These are phyloP conservation scores for Carettochelys insculpta DNA, from an alignment of 2,113 vertebrate genomes.

Conservation along the genomic window DNA sequence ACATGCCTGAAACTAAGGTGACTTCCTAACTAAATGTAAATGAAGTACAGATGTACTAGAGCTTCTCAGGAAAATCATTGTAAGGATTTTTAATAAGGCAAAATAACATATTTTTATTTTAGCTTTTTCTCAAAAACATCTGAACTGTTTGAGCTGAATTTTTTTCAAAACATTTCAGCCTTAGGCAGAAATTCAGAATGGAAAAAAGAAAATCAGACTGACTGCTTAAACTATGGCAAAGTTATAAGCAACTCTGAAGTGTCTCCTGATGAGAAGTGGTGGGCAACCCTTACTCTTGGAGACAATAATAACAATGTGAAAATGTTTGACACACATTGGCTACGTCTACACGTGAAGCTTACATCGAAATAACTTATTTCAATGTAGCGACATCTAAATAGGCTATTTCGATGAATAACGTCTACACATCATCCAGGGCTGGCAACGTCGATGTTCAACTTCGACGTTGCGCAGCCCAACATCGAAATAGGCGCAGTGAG, in stretches of 20 bases:
- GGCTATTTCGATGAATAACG: too few relatives aligned
- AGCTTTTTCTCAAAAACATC: neutral
- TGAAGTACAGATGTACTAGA: neutral
- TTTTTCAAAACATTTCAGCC: conserved; percentile 33
- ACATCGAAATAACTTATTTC: too few relatives aligned
- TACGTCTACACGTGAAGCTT: too few relatives aligned
- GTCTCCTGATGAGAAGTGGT: neutral
- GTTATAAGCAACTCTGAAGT: neutral
- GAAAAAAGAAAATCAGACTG: neutral
- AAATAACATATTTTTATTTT: neutral
- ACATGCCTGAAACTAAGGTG: neutral
- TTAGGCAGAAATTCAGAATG: neutral
- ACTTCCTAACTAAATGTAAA: neutral
- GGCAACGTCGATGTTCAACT: too few relatives aligned
- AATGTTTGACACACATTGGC: neutral
- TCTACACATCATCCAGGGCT: too few relatives aligned
- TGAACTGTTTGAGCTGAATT: neutral
- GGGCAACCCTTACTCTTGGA: neutral
- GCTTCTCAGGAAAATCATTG: neutral
- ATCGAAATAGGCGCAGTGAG: too few relatives aligned
- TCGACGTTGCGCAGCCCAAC: too few relatives aligned
- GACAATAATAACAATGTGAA: rapidly evolving
- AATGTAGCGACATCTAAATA: too few relatives aligned
- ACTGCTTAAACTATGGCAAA: neutral
- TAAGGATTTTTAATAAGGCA: neutral